These are phyloP conservation scores for Actinia tenebrosa DNA, from an alignment of 64 coral and sea anemone genomes.

Conservation along the genomic window DNA sequence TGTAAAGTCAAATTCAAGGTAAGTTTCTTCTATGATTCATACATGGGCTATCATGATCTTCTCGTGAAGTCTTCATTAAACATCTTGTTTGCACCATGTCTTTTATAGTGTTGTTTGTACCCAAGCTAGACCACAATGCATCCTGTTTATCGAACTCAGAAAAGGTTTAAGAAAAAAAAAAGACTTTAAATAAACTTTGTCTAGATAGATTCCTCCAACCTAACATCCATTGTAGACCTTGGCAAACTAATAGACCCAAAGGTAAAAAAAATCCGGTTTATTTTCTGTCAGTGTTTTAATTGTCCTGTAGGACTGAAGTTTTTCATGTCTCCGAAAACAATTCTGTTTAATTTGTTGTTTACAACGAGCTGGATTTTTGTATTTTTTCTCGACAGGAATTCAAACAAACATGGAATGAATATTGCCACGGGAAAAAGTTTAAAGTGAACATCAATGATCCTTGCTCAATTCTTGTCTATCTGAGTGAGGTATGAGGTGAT, in stretches of 20 bases:
- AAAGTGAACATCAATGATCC: constrained; percentile 27
- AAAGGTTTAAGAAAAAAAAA: too few species aligned
- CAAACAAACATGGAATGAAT: constrained; percentile 27
- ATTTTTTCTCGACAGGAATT: constrained; percentile 19
- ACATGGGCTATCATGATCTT: too few species aligned
- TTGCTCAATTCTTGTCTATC: constrained; percentile 40
- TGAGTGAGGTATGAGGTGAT: constrained; percentile 32
- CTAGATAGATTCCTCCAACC: too few species aligned
- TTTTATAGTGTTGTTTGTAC: too few species aligned
- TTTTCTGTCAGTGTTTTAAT: not conserved
- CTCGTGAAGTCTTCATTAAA: too few species aligned
- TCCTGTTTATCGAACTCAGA: too few species aligned
- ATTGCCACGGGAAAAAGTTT: constrained; percentile 33
- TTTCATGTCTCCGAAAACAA: not conserved
- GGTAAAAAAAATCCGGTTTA: not conserved
- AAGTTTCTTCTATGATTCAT: not conserved
- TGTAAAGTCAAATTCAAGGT: constrained; percentile 39
- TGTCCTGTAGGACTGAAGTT: not conserved
- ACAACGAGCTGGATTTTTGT: not conserved
- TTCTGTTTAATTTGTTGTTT: not conserved
- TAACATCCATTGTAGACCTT: too few species aligned
- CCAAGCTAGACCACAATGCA: too few species aligned
- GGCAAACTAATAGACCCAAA: too few species aligned
- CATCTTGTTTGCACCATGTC: too few species aligned
- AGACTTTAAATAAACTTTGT: too few species aligned